A percentile compares a stretch with the other conserved stretches of the same genome.
Conservation (phyloP, 1,140 invertebrate species). For the Potamilus streckersoni region DNA sequence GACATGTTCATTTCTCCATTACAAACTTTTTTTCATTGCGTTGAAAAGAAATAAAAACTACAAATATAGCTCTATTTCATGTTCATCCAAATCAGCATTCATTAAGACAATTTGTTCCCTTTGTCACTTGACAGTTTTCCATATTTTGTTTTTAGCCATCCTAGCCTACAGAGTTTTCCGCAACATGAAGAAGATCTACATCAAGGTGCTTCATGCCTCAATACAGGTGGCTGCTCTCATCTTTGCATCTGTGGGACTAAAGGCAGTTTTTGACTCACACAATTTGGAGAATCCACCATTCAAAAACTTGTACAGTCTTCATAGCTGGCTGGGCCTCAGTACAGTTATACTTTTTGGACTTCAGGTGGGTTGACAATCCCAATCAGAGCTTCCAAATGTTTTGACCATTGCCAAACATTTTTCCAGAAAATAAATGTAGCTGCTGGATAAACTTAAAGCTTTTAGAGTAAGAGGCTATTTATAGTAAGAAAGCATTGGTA, state of each 20-base stretch:
- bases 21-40: too few relatives aligned
- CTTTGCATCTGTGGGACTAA: constrained; percentile 77
- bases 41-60: too few relatives aligned
- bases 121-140: too few relatives aligned
- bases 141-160: constrained; percentile 74
- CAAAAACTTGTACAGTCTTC: constrained; percentile 84
- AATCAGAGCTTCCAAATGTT: background rate
- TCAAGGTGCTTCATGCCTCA: constrained; percentile 83
- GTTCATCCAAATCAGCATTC: too few relatives aligned
- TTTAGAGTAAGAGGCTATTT: background rate
- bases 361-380: constrained; percentile 73
- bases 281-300: constrained; percentile 75
- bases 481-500: background rate
- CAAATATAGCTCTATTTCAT: too few relatives aligned
- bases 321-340: constrained; percentile 87
- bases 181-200: constrained; percentile 77
- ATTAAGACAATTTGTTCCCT: too few relatives aligned
- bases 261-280: constrained; percentile 89
- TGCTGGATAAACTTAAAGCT: background rate
- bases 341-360: constrained; percentile 81
- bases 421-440: background rate
- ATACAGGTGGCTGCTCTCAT: constrained; percentile 79
- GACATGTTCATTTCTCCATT: too few relatives aligned
- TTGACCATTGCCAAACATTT: background rate
- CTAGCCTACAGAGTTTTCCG: constrained; percentile 86